A percentile compares a stretch with the other conserved stretches of the same genome.
These are phyloP conservation scores for Otolemur crassicaudatus DNA, from an alignment of 2,797 vertebrate genomes.

Conservation along the genomic window DNA sequence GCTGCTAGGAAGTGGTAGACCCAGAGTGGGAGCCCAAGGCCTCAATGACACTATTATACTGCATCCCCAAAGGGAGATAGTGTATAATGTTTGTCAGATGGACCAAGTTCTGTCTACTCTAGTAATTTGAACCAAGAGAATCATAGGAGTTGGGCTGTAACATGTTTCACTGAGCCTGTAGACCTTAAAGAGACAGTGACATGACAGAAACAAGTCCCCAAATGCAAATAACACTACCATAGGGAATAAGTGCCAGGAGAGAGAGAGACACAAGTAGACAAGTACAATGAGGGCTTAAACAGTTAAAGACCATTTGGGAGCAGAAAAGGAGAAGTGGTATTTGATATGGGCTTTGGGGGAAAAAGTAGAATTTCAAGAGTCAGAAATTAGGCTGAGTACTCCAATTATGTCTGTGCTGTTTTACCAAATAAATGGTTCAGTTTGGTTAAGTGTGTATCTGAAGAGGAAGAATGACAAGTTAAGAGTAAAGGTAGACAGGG, in stretches of 20 bases:
- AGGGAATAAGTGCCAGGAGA: background rate
- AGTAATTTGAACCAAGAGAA: background rate
- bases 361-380: constrained; percentile 33
- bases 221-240: background rate
- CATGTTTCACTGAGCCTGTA: background rate
- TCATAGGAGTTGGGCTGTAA: background rate
- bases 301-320: background rate
- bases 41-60: background rate
- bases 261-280: background rate
- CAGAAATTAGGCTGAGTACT: constrained; percentile 14
- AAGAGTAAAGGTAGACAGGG: background rate
- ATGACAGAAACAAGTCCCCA: background rate
- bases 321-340: background rate
- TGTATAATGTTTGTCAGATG: background rate
- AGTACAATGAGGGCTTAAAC: background rate
- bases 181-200: background rate
- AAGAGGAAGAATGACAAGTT: background rate
- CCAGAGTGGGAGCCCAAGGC: background rate
- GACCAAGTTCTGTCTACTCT: background rate
- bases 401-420: background rate
- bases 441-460: background rate
- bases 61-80: background rate
- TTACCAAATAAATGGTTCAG: background rate
- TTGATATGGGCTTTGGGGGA: background rate
- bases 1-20: background rate